phyloP scores from a whole-genome alignment of 2,888 invertebrate species.

The Achlya flavicornis region DNA sequence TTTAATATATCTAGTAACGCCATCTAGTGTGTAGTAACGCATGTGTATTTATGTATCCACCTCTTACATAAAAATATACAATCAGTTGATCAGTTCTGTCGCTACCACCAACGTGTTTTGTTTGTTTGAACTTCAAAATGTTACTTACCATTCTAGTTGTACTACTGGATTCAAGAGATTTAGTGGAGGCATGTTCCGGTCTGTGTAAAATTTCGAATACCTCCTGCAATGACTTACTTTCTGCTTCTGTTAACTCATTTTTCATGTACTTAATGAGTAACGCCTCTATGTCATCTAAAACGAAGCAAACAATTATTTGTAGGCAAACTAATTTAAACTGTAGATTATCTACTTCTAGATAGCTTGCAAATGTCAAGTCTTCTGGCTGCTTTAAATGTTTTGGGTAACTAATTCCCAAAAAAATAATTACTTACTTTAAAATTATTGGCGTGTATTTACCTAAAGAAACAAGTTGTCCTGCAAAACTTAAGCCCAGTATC shows the following conservation, averaged over 20 bases:
- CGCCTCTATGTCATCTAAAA: slow-evolving; percentile 56
- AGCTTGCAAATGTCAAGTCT: no score
- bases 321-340: background rate
- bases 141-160: slow-evolving; percentile 53
- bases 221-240: slow-evolving; percentile 50
- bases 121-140: background rate
- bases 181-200: slow-evolving; percentile 42
- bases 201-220: slow-evolving; percentile 58
- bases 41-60: no score
- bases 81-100: no score
- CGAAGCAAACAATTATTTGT: background rate
- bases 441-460: slow-evolving; percentile 42
- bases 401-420: background rate
- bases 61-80: no score
- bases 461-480: slow-evolving; percentile 51
- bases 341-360: background rate
- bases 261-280: slow-evolving; percentile 58
- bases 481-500: slow-evolving; percentile 45
- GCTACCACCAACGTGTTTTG: no score
- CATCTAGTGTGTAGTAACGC: no score
- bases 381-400: no score
- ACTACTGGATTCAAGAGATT: slow-evolving; percentile 35
- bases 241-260: slow-evolving; percentile 51
- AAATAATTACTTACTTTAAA: background rate
- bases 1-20: no score